These are phyloP conservation scores for Antedon mediterranea DNA, from an alignment of 53 echinoderm and acorn worm genomes.

Conservation along the genomic window DNA sequence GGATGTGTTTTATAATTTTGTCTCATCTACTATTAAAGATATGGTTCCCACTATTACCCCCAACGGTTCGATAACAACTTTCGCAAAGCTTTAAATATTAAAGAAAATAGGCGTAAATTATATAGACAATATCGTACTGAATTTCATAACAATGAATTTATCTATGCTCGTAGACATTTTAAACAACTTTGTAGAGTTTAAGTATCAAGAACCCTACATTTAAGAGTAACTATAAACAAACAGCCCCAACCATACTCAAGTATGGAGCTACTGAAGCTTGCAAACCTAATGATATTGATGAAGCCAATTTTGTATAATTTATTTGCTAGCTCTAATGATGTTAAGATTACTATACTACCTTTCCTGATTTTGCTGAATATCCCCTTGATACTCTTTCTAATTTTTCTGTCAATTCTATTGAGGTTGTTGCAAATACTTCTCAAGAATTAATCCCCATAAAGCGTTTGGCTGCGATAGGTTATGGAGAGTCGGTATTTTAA, in stretches of 20 bases:
- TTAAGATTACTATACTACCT: too few relatives aligned
- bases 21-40: background rate
- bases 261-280: background rate
- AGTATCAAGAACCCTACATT: background rate
- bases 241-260: background rate
- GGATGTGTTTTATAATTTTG: background rate
- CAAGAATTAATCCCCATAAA: too few relatives aligned
- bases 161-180: background rate
- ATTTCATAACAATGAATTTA: background rate
- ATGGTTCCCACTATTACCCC: too few relatives aligned
- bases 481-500: too few relatives aligned
- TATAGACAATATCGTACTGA: background rate
- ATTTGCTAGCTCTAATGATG: background rate
- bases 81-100: background rate
- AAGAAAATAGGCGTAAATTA: background rate
- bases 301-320: background rate
- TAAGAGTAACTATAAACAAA: background rate
- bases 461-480: too few relatives aligned
- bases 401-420: background rate
- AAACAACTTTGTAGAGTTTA: background rate
- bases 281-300: background rate
- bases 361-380: background rate
- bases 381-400: background rate
- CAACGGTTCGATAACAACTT: too few relatives aligned
- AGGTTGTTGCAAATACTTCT: background rate